Percentiles rank a stretch among this genome's conserved stretches.
Conservation (phyloP, 1,140 invertebrate genomes). For the Drosophila mayri region DNA sequence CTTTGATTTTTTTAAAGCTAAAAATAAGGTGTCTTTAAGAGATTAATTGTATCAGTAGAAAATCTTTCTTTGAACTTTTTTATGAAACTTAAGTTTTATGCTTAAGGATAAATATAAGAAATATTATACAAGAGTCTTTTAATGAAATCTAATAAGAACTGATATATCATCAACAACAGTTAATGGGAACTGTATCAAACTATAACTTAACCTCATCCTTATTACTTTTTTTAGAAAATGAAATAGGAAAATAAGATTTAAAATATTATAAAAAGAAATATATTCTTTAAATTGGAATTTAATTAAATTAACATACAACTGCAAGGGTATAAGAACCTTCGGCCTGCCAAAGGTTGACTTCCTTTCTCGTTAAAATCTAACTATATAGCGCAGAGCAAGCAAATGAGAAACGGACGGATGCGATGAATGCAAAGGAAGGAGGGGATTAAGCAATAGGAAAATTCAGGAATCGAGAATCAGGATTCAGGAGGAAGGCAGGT, state of each 20-base stretch:
- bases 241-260: not conserved
- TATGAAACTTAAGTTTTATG: too few relatives aligned
- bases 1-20: not conserved
- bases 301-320: not conserved
- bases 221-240: too few relatives aligned
- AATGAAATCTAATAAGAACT: not conserved
- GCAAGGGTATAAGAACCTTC: constrained; percentile 14
- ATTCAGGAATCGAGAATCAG: constrained; percentile 7
- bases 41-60: not conserved
- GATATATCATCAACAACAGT: too few relatives aligned
- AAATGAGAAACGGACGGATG: constrained; percentile 68
- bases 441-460: constrained; percentile 23
- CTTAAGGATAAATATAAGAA: too few relatives aligned
- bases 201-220: not conserved
- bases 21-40: too few relatives aligned
- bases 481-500: constrained; percentile 5
- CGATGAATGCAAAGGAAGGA: constrained; percentile 33
- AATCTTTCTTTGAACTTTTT: not conserved
- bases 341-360: constrained; percentile 1
- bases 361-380: not conserved
- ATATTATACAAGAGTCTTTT: too few relatives aligned
- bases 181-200: not conserved
- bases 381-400: constrained; percentile 66
- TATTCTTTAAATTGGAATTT: not conserved
- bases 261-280: too few relatives aligned